phyloP scores from a whole-genome alignment of 2,888 invertebrate species.

The Latrodectus hesperus region DNA sequence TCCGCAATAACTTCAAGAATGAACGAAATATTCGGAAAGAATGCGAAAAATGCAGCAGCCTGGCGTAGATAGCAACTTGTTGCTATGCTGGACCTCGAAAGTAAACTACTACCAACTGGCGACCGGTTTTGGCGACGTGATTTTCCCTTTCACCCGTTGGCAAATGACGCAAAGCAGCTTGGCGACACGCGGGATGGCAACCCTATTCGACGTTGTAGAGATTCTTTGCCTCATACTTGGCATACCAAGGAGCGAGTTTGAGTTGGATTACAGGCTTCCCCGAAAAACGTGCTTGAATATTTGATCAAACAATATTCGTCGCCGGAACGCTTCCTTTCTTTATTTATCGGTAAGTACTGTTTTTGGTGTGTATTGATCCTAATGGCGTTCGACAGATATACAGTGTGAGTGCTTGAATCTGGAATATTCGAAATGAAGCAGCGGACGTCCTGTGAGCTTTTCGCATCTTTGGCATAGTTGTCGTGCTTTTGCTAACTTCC shows the following conservation, averaged over 20 bases:
- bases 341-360: slow-evolving; percentile 62
- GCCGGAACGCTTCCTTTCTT: slow-evolving; percentile 36
- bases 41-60: slow-evolving; percentile 64
- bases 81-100: slow-evolving; percentile 52
- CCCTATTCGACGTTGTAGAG: slow-evolving; percentile 86
- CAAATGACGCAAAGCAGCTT: slow-evolving; percentile 34
- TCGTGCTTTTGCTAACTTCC: slow-evolving; percentile 75
- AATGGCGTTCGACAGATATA: background rate
- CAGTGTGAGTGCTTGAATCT: background rate
- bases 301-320: slow-evolving; percentile 55
- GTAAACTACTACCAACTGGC: slow-evolving; percentile 43
- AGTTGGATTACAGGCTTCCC: slow-evolving; percentile 54
- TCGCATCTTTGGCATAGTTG: slow-evolving; percentile 76
- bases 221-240: slow-evolving; percentile 98
- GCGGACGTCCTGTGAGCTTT: slow-evolving; percentile 68
- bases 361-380: slow-evolving; percentile 53
- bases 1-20: slow-evolving; percentile 18
- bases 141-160: slow-evolving; percentile 24
- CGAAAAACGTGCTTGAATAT: slow-evolving; percentile 51
- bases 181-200: slow-evolving; percentile 71
- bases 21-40: slow-evolving; percentile 60
- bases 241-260: slow-evolving; percentile 83
- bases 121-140: slow-evolving; percentile 22
- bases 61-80: slow-evolving; percentile 59
- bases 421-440: slow-evolving; percentile 1